These are phyloP conservation scores for Loris lydekkerianus DNA, from an alignment of 2,797 vertebrate species.

Conservation along the genomic window DNA sequence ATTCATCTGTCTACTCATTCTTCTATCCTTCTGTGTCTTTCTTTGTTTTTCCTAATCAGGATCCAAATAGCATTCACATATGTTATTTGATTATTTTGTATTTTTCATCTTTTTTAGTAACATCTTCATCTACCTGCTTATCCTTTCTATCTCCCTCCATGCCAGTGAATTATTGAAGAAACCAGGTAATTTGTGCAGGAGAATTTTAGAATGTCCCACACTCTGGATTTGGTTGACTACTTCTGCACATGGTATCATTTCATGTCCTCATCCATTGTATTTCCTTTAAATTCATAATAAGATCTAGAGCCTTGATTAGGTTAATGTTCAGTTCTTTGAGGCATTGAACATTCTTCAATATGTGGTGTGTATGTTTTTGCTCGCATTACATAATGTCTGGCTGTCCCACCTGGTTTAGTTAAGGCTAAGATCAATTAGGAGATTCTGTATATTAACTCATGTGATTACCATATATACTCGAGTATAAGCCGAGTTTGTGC, in stretches of 20 bases:
- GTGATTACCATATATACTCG: neutral
- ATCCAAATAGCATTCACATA: no score
- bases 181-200: no score
- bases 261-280: neutral
- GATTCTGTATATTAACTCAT: neutral
- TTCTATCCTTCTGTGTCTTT: neutral
- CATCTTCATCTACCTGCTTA: neutral
- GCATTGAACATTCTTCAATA: neutral
- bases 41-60: neutral
- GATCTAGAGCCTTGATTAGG: neutral
- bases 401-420: neutral
- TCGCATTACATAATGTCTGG: neutral
- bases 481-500: no score
- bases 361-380: neutral
- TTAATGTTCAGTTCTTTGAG: neutral
- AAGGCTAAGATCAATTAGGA: rapidly evolving
- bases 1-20: neutral
- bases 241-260: neutral
- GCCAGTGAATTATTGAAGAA: neutral
- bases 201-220: neutral
- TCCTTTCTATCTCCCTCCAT: neutral
- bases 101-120: neutral
- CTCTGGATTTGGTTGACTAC: neutral
- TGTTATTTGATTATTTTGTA: neutral
- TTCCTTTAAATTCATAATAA: neutral